Percentiles rank a stretch among this genome's conserved stretches.
Conservation (phyloP, 2,113 vertebrate species). For the Eudorcas thomsonii region DNA sequence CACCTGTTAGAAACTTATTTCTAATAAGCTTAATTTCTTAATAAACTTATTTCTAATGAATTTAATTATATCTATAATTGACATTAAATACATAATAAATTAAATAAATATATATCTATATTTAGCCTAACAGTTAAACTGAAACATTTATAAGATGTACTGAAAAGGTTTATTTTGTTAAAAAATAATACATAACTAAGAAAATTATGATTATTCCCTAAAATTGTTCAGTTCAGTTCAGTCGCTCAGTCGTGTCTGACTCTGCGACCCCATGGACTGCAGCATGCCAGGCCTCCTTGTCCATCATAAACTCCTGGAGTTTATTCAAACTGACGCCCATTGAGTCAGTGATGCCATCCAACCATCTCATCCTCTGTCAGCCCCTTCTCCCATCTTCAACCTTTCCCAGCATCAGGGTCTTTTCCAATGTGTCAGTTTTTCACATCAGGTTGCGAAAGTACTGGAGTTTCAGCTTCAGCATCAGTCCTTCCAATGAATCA, state of each 20-base stretch:
- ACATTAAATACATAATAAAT: not conserved
- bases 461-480: not conserved
- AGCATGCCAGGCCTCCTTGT: not conserved
- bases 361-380: not conserved
- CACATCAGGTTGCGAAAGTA: not conserved
- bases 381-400: not conserved
- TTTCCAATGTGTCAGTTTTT: not conserved
- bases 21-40: not conserved
- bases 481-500: not conserved
- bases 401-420: not conserved
- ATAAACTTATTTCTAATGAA: not conserved
- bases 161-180: not conserved
- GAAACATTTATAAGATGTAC: not conserved
- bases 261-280: not conserved
- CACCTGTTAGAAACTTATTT: not conserved
- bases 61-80: not conserved
- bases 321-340: not conserved
- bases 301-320: not conserved
- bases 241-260: not conserved
- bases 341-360: not conserved
- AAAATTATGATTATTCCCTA: not conserved
- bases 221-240: not conserved
- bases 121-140: not conserved
- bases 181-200: not conserved
- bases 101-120: not conserved